These are phyloP conservation scores for Rissa tridactyla DNA, from an alignment of 2,113 vertebrate genomes.

Conservation along the genomic window DNA sequence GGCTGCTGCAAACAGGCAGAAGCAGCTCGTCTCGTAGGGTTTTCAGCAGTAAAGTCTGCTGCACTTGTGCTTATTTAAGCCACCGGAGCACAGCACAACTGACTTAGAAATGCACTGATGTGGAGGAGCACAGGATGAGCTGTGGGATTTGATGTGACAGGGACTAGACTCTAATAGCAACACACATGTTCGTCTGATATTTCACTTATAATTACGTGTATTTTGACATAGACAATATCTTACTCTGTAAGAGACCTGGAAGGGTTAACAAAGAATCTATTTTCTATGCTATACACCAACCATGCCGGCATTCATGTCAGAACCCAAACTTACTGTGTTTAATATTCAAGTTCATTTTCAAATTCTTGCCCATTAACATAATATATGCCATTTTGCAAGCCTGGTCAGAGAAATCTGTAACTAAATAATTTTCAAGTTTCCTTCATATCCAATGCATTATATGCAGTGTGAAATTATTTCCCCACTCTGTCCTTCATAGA, in stretches of 20 bases:
- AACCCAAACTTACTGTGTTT: conserved; percentile 75
- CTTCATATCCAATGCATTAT: conserved; percentile 80
- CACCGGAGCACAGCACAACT: not conserved
- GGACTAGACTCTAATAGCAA: not conserved
- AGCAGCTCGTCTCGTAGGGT: not conserved
- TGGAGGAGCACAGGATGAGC: not conserved
- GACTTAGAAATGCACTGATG: not conserved
- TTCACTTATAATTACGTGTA: not conserved
- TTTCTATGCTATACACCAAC: conserved; percentile 37
- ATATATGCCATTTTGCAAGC: conserved; percentile 80
- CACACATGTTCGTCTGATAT: not conserved
- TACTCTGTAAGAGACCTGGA: not conserved
- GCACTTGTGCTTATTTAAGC: not conserved
- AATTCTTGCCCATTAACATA: conserved; percentile 79
- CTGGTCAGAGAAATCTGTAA: conserved; percentile 81
- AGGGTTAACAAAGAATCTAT: conserved; percentile 63
- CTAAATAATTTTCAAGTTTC: conserved; percentile 85
- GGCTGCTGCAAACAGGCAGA: not conserved
- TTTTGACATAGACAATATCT: not conserved
- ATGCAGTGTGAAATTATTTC: conserved; percentile 84
- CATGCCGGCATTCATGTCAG: conserved; percentile 66
- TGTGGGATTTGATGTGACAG: not conserved
- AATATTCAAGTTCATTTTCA: conserved; percentile 84
- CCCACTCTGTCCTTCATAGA: conserved; percentile 62
- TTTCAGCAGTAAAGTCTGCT: not conserved